Base-by-base conservation (phyloP, 2,113 vertebrate species). In the Morone chrysops region DNA sequence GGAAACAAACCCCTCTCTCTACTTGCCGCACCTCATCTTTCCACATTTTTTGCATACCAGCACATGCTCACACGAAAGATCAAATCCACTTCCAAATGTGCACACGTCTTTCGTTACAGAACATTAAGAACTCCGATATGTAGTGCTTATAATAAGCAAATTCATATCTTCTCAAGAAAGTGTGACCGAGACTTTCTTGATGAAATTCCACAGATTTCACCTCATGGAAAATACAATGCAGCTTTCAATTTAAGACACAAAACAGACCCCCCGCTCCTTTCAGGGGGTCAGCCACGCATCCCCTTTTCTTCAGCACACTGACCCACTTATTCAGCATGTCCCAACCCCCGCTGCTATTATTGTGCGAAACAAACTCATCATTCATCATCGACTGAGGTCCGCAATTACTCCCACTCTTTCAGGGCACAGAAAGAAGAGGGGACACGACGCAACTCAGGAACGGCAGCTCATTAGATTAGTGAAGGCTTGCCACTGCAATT, bases 291-390 rank as follows among this genome's bases (percentile, higher is more conserved):
- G 87, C 90, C 75, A 70, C 56, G 69, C 91, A 88, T 78, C 85
- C 78, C 91, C 77, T 88, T 36, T 85, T 85, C 86, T 92, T 38
- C 89, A 89, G 89, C 95, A 93, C 75, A 94, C 92, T 94, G 96
- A 94, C 84, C 92, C 91, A 95, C 94, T 95, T 94, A 48, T 90
- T 81, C 88, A 90, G 79, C 78, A 80, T 92, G 93, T 93, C 94
- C 95, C 96, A 90, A 93, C 92, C 93, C 90, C 92, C 92, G 75
- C 82, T 86, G 86, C 92, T 93, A 93, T 94, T 96, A 94, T 95
- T 94, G 92, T 90, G 91, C 82, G 93, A 95, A 96, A 97, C 96
- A 96, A 95, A 95, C 94, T 93, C 92, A 94, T 95, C 96, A 96
- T 97, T 97, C 96, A 96, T 97, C 93, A 93, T 94, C 90, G 82